Evolutionary conservation across 2,797 vertebrate species (phyloP).

Genomic region (Mareca penelope): DNA sequence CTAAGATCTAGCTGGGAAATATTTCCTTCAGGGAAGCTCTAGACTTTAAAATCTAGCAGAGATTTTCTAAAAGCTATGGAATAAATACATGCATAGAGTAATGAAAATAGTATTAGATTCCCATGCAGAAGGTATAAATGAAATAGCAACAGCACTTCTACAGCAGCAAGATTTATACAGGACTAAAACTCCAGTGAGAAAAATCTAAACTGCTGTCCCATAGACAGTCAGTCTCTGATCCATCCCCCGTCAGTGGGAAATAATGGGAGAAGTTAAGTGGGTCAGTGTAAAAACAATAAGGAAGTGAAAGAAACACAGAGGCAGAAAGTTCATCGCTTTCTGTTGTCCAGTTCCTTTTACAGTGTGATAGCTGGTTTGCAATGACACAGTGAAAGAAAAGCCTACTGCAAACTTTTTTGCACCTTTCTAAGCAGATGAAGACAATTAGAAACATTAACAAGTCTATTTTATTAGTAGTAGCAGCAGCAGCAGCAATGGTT

Average conservation of each 20-base stretch:
- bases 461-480: neutral
- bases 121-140: neutral
- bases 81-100: neutral
- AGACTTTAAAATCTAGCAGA: neutral
- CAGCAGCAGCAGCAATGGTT: neutral
- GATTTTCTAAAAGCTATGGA: constrained; percentile 2
- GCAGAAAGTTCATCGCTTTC: neutral
- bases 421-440: neutral
- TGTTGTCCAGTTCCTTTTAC: neutral
- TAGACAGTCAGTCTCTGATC: neutral
- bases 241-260: neutral
- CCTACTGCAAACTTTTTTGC: neutral
- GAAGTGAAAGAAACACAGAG: neutral
- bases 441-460: neutral
- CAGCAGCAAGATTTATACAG: neutral
- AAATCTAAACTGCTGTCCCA: neutral
- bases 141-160: neutral
- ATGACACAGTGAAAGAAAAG: neutral
- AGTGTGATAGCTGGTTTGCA: neutral
- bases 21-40: neutral
- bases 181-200: neutral
- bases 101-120: neutral
- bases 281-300: neutral
- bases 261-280: neutral
- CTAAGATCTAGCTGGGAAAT: neutral